A percentile compares a stretch with the other conserved stretches of the same genome.
These are phyloP conservation scores for Alosa sapidissima DNA, from an alignment of 2,797 vertebrate genomes.

Conservation along the genomic window DNA sequence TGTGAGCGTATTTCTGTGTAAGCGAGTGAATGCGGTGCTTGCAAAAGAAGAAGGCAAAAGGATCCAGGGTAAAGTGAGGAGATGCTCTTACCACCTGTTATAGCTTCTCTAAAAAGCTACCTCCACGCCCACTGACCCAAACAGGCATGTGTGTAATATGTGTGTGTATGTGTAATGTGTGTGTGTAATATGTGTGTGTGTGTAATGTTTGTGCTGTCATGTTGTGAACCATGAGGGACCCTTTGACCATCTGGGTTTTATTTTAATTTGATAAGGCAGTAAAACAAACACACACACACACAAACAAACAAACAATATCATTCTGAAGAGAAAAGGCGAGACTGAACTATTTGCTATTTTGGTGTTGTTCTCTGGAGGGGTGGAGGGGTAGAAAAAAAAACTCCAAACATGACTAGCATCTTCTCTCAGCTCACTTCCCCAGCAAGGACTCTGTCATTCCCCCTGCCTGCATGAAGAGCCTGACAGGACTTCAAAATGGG, in stretches of 20 bases:
- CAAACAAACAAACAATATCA: background rate
- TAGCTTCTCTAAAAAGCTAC: background rate
- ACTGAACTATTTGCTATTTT: background rate
- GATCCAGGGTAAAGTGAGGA: conserved; percentile 26
- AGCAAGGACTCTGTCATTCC: background rate
- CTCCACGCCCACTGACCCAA: background rate
- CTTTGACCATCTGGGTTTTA: background rate
- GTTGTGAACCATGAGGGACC: background rate
- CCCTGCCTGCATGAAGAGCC: background rate
- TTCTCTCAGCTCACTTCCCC: background rate
- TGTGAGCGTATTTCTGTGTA: conserved; percentile 18
- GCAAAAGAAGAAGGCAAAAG: background rate
- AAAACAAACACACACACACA: background rate
- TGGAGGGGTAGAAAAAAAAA: background rate
- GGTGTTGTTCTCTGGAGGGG: background rate
- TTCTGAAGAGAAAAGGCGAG: background rate
- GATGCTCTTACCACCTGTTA: conserved; percentile 27
- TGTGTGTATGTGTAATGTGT: too few relatives aligned
- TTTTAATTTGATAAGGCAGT: background rate
- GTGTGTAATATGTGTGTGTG: too few relatives aligned
- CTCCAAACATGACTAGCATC: background rate
- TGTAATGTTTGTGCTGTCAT: background rate
- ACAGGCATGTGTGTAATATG: background rate
- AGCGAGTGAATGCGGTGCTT: background rate
- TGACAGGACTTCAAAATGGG: background rate